Conservation (phyloP, 1,140 invertebrate genomes). For the Dendrolimus punctatus region DNA sequence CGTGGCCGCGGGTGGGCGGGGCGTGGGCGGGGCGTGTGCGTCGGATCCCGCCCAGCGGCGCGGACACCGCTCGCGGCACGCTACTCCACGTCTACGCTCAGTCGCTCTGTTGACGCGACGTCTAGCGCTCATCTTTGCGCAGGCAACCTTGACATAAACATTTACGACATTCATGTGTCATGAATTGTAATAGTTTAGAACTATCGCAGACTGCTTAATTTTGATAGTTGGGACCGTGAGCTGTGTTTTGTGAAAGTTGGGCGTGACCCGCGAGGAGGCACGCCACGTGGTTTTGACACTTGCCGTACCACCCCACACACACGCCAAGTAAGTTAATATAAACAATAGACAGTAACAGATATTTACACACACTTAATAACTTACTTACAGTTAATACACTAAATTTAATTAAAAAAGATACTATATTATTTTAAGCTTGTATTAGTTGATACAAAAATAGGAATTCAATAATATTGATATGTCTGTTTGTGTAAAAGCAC, state of each 20-base stretch:
- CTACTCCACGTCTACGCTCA: slow-evolving; percentile 26
- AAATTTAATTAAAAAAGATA: too few species aligned
- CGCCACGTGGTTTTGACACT: slow-evolving; percentile 16
- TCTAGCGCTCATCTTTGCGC: slow-evolving; percentile 43
- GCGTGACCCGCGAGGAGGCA: slow-evolving; percentile 9
- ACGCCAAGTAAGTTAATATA: slow-evolving; percentile 48
- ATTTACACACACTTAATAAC: too few species aligned
- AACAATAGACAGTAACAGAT: too few species aligned
- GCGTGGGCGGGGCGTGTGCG: slow-evolving; percentile 32
- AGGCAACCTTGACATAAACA: slow-evolving; percentile 2
- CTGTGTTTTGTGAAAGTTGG: slow-evolving; percentile 16
- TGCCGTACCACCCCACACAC: slow-evolving; percentile 47
- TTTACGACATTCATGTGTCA: too few species aligned
- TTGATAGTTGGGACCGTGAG: too few species aligned
- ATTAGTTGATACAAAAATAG: too few species aligned
- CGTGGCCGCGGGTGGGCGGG: slow-evolving; percentile 48
- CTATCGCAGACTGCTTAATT: too few species aligned
- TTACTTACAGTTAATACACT: too few species aligned
- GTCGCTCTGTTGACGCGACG: slow-evolving; percentile 58
- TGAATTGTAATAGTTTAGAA: too few species aligned
- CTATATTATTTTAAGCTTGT: too few species aligned
- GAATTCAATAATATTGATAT: too few species aligned
- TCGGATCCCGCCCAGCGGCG: slow-evolving; percentile 40
- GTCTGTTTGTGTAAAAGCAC: too few species aligned
- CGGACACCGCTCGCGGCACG: slow-evolving; percentile 28